Evolutionary conservation across 1,140 invertebrate genomes (phyloP), one percentile per base, ranked within the genome.

Genomic region (Aphelenchoides fujianensis): DNA sequence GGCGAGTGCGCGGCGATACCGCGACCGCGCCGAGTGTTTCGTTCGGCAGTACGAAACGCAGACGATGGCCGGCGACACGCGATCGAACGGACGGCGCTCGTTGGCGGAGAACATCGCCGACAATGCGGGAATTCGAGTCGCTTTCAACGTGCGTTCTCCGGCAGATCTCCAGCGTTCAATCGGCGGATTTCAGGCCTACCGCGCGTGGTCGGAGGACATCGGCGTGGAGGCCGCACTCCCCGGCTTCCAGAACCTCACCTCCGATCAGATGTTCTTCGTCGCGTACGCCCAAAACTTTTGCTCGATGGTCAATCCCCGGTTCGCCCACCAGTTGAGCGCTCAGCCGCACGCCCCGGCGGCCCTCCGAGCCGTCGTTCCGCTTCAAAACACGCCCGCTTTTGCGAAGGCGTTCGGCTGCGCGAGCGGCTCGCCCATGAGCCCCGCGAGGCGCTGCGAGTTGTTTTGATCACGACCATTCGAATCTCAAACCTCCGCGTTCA

Each of bases 71-170:
- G n/a, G 63, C 2, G 79, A 81, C 69, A 74, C 76, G 48, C 69
- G 37, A 3, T 48, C 80, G n/a, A 89, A 93, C 80, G 92, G 92
- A 2, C 89, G 90, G 69, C 86, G 89, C 32, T 93, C 92, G 0
- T 85, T 93, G 72, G 91, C 91, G 90, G 93, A 95, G 86, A 94
- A 94, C 82, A 92, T 94, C 55, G 92, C 93, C 0, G 92, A 94
- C 82, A 93, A 93, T 82, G 92, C 91, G 90, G 92, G 92, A 0
- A 89, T 94, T 28, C 92, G 92, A 81, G 90, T 92, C 75, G 91
- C 93, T 0, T 94, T 93, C 83, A 87, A 89, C 31, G 91, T 92
- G 0, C 62, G 27, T n/a, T n/a, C n/a, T n/a, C n/a, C n/a, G n/a
- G n/a, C n/a, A n/a, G n/a, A n/a, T n/a, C n/a, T n/a, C n/a, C n/a